A percentile compares a stretch with the other conserved stretches of the same genome.
These are phyloP conservation scores for Ectropis grisescens DNA, from an alignment of 1,140 invertebrate genomes.

Conservation along the genomic window DNA sequence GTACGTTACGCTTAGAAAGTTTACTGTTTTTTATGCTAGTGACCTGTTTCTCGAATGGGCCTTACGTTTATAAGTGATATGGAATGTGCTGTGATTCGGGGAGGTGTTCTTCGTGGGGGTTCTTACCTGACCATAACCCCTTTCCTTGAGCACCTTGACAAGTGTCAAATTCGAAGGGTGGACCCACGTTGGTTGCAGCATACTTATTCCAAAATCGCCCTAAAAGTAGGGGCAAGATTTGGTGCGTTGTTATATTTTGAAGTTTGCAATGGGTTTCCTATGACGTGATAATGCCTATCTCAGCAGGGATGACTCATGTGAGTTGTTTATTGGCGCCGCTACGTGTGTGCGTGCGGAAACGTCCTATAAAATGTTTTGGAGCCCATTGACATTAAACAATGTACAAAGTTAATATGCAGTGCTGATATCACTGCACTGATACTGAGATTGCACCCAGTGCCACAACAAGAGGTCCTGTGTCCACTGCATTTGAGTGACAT, in stretches of 20 bases:
- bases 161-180: slow-evolving; percentile 62
- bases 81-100: slow-evolving; percentile 4
- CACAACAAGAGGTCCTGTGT: too few relatives aligned
- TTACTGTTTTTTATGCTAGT: slow-evolving; percentile 42
- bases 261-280: slow-evolving; percentile 2
- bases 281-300: slow-evolving; percentile 49
- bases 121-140: slow-evolving; percentile 34
- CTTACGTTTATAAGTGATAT: slow-evolving; percentile 12
- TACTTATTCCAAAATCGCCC: not conserved
- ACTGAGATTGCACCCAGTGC: too few relatives aligned
- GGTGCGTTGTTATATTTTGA: too few relatives aligned
- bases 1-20: slow-evolving; percentile 71
- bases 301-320: slow-evolving; percentile 52
- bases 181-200: slow-evolving; percentile 55
- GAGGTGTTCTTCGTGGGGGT: slow-evolving; percentile 8
- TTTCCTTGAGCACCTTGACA: slow-evolving; percentile 43
- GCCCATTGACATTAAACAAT: slow-evolving; percentile 49
- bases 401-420: slow-evolving; percentile 22
- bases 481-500: too few relatives aligned
- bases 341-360: slow-evolving; percentile 42
- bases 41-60: slow-evolving; percentile 35
- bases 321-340: slow-evolving; percentile 41
- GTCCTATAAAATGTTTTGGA: slow-evolving; percentile 52
- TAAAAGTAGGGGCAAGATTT: too few relatives aligned
- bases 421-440: slow-evolving; percentile 14